phyloP scores from a whole-genome alignment of 2,888 invertebrate species.

The Lypha dubia region DNA sequence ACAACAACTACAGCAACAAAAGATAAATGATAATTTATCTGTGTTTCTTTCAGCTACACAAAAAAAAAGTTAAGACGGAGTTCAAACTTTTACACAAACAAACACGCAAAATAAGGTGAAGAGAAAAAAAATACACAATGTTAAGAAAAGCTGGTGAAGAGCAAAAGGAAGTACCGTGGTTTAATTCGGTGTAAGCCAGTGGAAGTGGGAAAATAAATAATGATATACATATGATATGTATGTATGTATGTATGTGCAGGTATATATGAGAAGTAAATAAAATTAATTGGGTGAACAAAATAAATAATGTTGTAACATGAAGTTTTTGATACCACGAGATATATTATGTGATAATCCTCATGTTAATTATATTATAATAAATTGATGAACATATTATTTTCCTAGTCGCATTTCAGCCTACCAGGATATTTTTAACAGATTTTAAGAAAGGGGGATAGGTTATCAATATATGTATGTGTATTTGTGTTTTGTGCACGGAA shows the following conservation, averaged over 20 bases:
- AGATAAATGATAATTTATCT: slow-evolving; percentile 15
- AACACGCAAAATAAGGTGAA: slow-evolving; percentile 30
- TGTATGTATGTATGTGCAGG: not conserved
- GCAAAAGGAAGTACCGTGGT: slow-evolving; percentile 48
- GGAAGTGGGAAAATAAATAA: not conserved
- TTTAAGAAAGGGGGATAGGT: no score
- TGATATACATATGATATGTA: no score
- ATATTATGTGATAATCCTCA: not conserved
- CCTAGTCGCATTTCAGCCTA: not conserved
- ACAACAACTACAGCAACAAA: no score
- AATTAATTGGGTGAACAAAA: not conserved
- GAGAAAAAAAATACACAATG: slow-evolving; percentile 18
- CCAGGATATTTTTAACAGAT: no score
- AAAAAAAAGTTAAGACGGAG: slow-evolving; percentile 29
- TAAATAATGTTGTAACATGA: not conserved
- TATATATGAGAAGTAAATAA: not conserved
- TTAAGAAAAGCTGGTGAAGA: slow-evolving; percentile 16
- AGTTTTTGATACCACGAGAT: not conserved
- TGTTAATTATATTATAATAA: not conserved
- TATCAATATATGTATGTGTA: no score
- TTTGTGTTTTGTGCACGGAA: no score
- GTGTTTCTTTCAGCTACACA: slow-evolving; percentile 16
- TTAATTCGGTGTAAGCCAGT: not conserved
- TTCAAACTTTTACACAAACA: slow-evolving; percentile 24
- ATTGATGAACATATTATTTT: not conserved